Evolutionary conservation across 2,888 invertebrate genomes (phyloP).

Genomic region (Petrolisthes manimaculis): DNA sequence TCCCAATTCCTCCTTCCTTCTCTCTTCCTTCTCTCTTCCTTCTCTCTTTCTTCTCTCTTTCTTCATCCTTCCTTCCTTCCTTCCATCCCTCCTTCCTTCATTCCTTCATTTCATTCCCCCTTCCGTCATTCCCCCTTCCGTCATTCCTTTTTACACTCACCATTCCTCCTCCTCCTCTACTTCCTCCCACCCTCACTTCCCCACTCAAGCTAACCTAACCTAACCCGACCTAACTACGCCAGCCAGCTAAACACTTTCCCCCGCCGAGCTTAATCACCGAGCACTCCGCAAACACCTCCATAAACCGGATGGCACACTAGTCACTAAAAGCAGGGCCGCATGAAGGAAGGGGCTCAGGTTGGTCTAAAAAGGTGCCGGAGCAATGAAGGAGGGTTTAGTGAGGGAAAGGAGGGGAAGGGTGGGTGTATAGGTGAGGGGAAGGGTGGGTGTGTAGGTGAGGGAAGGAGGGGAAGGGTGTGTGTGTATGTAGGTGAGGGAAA

Average conservation of each 20-base stretch:
- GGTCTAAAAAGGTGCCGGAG: not conserved
- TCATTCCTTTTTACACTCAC: not conserved
- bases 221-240: too few relatives aligned
- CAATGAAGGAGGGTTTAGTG: not conserved
- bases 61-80: not conserved
- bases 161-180: not conserved
- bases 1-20: not conserved
- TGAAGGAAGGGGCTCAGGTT: not conserved
- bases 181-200: not conserved
- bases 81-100: not conserved
- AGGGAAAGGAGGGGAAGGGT: not conserved
- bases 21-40: not conserved
- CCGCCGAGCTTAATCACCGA: not conserved
- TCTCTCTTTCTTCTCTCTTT: not conserved
- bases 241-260: conserved; percentile 6
- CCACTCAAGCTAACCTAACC: too few relatives aligned
- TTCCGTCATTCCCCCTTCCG: not conserved
- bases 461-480: not conserved
- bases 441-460: not conserved
- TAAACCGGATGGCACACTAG: conserved; percentile 9
- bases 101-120: not conserved
- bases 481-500: not conserved
- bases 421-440: not conserved
- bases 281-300: conserved; percentile 12
- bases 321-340: conserved; percentile 7